Evolutionary conservation across 2,888 invertebrate genomes (phyloP).

Genomic region (Meta bourneti): DNA sequence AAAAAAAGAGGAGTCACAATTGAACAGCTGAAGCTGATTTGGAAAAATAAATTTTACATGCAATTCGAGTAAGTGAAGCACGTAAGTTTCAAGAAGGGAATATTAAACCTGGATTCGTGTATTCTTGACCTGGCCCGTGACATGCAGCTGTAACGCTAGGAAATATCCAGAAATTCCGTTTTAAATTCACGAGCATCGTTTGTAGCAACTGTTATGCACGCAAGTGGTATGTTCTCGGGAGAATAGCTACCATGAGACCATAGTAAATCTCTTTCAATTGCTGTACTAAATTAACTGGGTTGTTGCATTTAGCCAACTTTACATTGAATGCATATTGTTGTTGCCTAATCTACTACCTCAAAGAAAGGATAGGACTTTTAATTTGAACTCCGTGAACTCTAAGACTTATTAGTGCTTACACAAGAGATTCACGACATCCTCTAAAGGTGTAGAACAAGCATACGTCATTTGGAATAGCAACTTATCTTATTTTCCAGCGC

Average conservation of each 20-base stretch:
- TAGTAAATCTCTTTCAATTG: background rate
- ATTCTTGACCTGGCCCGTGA: background rate
- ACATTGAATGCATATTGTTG: too few relatives aligned
- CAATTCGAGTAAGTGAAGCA: constrained; percentile 17
- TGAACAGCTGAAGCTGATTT: background rate
- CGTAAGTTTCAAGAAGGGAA: constrained; percentile 11
- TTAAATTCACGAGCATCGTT: background rate
- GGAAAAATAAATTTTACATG: background rate
- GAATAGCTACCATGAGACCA: background rate
- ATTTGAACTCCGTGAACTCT: too few relatives aligned
- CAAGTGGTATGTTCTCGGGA: background rate
- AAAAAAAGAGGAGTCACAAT: constrained; percentile 1
- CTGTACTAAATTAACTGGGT: background rate
- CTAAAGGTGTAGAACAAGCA: too few relatives aligned
- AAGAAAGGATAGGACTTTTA: too few relatives aligned
- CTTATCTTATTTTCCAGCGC: too few relatives aligned
- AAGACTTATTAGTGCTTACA: too few relatives aligned
- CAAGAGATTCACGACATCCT: too few relatives aligned
- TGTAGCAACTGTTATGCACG: background rate
- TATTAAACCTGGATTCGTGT: constrained; percentile 21
- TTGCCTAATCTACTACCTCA: too few relatives aligned
- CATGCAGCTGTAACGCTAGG: too few relatives aligned
- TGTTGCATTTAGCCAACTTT: background rate
- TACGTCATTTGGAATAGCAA: too few relatives aligned
- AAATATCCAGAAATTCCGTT: background rate